phyloP scores from a whole-genome alignment of 2,113 vertebrate species.

The Vicugna pacos region DNA sequence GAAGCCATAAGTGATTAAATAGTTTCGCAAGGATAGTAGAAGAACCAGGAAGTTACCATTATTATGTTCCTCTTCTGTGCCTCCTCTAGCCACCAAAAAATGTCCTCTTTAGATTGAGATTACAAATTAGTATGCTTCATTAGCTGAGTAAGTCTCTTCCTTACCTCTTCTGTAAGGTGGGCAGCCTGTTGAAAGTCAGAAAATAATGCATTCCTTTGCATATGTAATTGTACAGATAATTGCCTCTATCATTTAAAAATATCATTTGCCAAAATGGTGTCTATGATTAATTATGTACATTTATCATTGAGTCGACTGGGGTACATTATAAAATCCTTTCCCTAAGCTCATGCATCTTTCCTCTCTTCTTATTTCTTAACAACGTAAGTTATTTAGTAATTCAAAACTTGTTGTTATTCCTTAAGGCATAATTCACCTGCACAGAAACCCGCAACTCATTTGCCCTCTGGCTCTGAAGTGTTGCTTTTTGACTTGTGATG shows the following conservation, averaged over 20 bases:
- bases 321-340: conserved; percentile 71
- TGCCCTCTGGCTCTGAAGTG: neutral
- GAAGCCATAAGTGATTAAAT: conserved; percentile 23
- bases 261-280: conserved; percentile 78
- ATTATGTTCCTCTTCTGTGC: neutral
- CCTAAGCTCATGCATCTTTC: conserved; percentile 54
- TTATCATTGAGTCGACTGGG: conserved; percentile 66
- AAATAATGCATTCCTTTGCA: conserved; percentile 75
- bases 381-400: conserved; percentile 56
- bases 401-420: conserved; percentile 22
- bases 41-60: neutral
- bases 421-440: conserved; percentile 24
- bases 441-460: neutral
- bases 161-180: conserved; percentile 54
- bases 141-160: neutral
- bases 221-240: conserved; percentile 79
- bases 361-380: conserved; percentile 59
- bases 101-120: conserved; percentile 38
- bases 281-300: conserved; percentile 81
- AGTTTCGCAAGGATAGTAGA: neutral
- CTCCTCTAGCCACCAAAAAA: conserved; percentile 15
- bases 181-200: conserved; percentile 68
- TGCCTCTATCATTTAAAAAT: conserved; percentile 81
- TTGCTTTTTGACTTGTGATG: neutral
- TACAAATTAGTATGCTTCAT: conserved; percentile 48